These are phyloP conservation scores for Littorina saxatilis DNA, from an alignment of 1,140 invertebrate genomes.

Conservation along the genomic window DNA sequence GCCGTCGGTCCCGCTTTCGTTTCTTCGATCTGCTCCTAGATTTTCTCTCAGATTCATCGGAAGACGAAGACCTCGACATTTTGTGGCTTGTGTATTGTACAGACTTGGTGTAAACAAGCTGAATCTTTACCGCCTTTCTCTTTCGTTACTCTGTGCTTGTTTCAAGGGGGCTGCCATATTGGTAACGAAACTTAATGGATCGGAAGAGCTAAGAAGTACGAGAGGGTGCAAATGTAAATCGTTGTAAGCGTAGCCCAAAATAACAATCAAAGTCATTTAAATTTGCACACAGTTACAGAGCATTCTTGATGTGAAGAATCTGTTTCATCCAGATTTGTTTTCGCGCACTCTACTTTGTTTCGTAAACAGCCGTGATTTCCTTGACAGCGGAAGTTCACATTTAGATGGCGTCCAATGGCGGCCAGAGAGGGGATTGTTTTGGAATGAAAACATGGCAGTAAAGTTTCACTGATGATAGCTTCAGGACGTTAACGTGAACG, in stretches of 20 bases:
- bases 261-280: no score
- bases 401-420: slow-evolving; percentile 33
- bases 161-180: slow-evolving; percentile 48
- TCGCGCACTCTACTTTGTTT: neutral
- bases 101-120: no score
- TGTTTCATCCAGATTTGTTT: neutral
- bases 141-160: no score
- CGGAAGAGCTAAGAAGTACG: slow-evolving; percentile 39
- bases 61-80: slow-evolving; percentile 8
- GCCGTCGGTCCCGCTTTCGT: slow-evolving; percentile 11
- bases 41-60: slow-evolving; percentile 3
- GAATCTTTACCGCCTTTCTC: slow-evolving; percentile 1
- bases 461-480: no score
- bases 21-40: slow-evolving; percentile 14
- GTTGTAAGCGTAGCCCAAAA: no score
- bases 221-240: no score
- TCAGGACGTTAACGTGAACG: no score
- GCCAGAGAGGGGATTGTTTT: neutral
- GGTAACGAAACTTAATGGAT: no score
- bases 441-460: neutral
- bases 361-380: neutral
- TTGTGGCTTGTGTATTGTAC: neutral
- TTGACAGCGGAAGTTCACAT: slow-evolving; percentile 38
- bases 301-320: no score
- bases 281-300: no score